Conservation (phyloP, 2,797 vertebrate genomes). For the Pantherophis vulpinus region DNA sequence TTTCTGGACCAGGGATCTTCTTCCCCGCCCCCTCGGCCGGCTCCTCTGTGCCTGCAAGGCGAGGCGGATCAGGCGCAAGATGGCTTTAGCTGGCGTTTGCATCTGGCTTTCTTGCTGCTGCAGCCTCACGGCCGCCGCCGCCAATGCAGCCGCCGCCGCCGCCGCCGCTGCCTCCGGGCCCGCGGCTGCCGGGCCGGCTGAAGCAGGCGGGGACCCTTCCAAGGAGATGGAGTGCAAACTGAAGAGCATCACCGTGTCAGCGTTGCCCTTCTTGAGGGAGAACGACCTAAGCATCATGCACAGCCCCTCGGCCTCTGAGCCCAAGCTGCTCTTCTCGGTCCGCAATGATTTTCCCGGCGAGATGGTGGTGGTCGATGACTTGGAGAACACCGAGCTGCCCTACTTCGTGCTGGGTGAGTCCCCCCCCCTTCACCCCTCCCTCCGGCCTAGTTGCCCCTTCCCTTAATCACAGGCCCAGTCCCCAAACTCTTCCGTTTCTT, state of each 20-base stretch:
- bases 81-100: slow-evolving; percentile 73
- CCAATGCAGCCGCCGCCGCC: slow-evolving; percentile 44
- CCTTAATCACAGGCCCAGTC: not conserved
- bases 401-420: slow-evolving; percentile 96
- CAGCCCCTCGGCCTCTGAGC: slow-evolving; percentile 96
- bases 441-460: not conserved
- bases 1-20: slow-evolving; percentile 32
- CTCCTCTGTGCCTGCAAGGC: slow-evolving; percentile 61
- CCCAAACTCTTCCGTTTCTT: not conserved
- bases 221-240: slow-evolving; percentile 94
- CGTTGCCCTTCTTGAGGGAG: slow-evolving; percentile 93
- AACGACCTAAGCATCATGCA: slow-evolving; percentile 99
- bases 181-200: slow-evolving; percentile 52
- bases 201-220: slow-evolving; percentile 79
- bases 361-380: slow-evolving; percentile 94
- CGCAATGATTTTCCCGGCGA: slow-evolving; percentile 96
- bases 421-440: not conserved
- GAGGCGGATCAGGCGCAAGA: slow-evolving; percentile 70
- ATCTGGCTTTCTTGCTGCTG: slow-evolving; percentile 69
- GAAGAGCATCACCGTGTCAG: slow-evolving; percentile 98
- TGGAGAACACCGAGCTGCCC: slow-evolving; percentile 98
- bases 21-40: slow-evolving; percentile 62
- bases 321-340: slow-evolving; percentile 99
- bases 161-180: slow-evolving; percentile 44
- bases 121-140: slow-evolving; percentile 52